Conservation (phyloP, 2,113 vertebrate species). For the Vicugna pacos region DNA sequence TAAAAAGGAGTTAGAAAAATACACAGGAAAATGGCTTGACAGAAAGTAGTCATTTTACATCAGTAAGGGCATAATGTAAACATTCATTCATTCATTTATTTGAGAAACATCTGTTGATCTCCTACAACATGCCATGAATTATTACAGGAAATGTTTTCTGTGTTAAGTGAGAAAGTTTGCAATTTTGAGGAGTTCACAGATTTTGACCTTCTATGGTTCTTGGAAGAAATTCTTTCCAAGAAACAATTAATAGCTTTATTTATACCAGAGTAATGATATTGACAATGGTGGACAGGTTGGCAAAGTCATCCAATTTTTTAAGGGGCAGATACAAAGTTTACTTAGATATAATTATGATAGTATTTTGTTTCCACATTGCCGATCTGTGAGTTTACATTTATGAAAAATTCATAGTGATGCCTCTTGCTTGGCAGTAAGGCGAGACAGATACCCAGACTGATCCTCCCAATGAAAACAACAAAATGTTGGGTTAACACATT, state of each 20-base stretch:
- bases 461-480: neutral
- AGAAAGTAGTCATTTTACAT: neutral
- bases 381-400: neutral
- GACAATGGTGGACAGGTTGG: neutral
- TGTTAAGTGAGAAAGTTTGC: neutral
- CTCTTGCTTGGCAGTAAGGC: neutral
- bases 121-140: neutral
- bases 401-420: neutral
- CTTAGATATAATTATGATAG: neutral
- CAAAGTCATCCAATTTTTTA: neutral
- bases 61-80: neutral
- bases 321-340: neutral
- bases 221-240: constrained; percentile 19
- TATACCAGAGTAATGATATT: neutral
- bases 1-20: neutral
- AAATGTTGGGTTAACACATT: neutral
- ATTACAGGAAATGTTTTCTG: neutral
- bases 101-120: neutral
- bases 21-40: neutral
- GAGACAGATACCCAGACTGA: neutral
- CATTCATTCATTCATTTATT: neutral
- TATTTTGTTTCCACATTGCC: neutral
- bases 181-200: neutral
- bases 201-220: neutral
- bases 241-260: neutral